phyloP scores from a whole-genome alignment of 2,888 invertebrate species.

The Tiliacea aurago region DNA sequence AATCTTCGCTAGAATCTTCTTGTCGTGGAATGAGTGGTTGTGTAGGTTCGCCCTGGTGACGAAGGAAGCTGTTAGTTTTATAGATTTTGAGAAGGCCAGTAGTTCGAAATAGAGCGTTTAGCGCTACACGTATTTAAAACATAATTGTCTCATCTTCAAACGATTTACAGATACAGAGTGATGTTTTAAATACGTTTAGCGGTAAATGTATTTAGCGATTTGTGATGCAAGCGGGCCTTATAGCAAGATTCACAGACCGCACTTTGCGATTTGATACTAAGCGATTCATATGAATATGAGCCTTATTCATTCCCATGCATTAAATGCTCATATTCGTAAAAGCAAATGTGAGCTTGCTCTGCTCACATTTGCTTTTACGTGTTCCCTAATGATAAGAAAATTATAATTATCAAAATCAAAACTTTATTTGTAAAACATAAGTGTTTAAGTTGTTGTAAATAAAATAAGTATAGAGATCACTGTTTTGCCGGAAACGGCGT shows the following conservation, averaged over 20 bases:
- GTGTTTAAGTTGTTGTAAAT: not conserved
- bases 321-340: not conserved
- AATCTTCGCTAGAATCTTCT: conserved; percentile 85
- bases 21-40: conserved; percentile 87
- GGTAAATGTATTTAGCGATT: not conserved
- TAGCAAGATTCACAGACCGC: not conserved
- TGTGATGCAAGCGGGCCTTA: not conserved
- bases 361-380: too few relatives aligned
- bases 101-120: not conserved
- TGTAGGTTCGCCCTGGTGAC: conserved; percentile 83
- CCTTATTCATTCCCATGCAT: not conserved
- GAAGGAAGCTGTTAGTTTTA: conserved; percentile 1
- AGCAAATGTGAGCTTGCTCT: not conserved
- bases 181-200: not conserved
- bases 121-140: too few relatives aligned
- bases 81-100: not conserved
- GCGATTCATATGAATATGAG: not conserved
- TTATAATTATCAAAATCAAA: not conserved
- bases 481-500: not conserved
- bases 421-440: not conserved
- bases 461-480: not conserved
- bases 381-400: not conserved
- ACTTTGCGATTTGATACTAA: not conserved
- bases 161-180: not conserved
- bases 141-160: not conserved